Base-by-base conservation (phyloP, 2,888 invertebrate species). In the Drosophila vallismaia region DNA sequence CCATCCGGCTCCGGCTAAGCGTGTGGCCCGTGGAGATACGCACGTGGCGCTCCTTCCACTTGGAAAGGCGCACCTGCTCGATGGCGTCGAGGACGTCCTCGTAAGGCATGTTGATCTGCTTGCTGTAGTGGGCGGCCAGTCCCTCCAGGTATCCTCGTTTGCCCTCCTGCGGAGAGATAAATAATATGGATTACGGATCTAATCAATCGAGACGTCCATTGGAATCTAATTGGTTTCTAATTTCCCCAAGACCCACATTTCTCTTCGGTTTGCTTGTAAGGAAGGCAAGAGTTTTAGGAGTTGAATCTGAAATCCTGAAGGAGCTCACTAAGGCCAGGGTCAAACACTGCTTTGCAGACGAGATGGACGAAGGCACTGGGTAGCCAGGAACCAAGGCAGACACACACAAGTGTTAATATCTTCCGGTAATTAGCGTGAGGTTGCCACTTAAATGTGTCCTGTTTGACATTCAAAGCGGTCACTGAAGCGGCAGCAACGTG, bases 111-210 rank as follows among this genome's bases (percentile, higher is more conserved):
- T 95, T 96, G 92, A 97, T 96, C 87, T 96, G 94, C 90, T 97
- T 97, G 68, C 97, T 96, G 90, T 97, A 97, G 78, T 96, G 94
- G 28, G 96, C 96, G 10, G 97, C 97, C 69, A 97, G 92, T 28
- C 96, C 97, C 92, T 97, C 97, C 83, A 97, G 93, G 91, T 95
- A 96, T 53, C 97, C 97, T 76, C 96, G 93, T 88, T 96, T 96
- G 45, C 97, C 97, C 88, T 96, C 96, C 97, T 97, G 78, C 19
- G 67, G 69, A 3, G 24, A 19, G 7, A 2, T 5, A 24, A n/a
- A 24, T 19, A 42, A 19, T 8, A 19, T 42, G 4, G 19, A 14
- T 42, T 19, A 8, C 19, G 19, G 19, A 19, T 9, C 1, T 9
- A 42, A 40, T 40, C 2, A 40, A 9, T 38, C 28, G 5, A 4